Conservation (phyloP, 2,797 vertebrate species). For the Ambastaia sidthimunki region DNA sequence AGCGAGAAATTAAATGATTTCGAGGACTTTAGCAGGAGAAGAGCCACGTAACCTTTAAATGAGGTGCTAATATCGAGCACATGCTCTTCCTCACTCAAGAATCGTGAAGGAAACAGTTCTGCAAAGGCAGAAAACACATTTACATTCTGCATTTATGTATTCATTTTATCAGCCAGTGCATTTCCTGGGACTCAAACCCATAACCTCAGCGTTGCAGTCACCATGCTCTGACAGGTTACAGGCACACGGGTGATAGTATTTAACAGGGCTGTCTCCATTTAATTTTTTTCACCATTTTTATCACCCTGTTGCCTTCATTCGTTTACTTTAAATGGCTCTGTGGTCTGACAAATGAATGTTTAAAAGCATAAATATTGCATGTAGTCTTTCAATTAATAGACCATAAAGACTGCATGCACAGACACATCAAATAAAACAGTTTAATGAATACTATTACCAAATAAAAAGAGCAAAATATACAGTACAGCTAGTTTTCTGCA, state of each 20-base stretch:
- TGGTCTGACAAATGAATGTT: not conserved
- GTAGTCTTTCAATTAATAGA: not conserved
- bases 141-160: not conserved
- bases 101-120: constrained; percentile 5
- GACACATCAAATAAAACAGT: not conserved
- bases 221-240: too few species aligned
- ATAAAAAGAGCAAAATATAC: not conserved
- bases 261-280: too few species aligned
- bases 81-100: constrained; percentile 14
- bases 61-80: constrained; percentile 29
- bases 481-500: not conserved
- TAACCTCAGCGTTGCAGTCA: not conserved
- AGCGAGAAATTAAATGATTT: constrained; percentile 31
- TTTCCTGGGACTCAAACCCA: not conserved
- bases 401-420: not conserved
- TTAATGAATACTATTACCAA: not conserved
- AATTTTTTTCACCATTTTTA: too few species aligned
- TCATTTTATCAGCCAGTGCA: not conserved
- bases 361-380: too few species aligned
- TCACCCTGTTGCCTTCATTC: not conserved
- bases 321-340: not conserved
- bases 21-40: constrained; percentile 32
- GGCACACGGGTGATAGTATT: too few species aligned
- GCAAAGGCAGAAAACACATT: not conserved
- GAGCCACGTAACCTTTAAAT: constrained; percentile 52